These are phyloP conservation scores for Pocota personata DNA, from an alignment of 2,888 invertebrate species.

Conservation along the genomic window DNA sequence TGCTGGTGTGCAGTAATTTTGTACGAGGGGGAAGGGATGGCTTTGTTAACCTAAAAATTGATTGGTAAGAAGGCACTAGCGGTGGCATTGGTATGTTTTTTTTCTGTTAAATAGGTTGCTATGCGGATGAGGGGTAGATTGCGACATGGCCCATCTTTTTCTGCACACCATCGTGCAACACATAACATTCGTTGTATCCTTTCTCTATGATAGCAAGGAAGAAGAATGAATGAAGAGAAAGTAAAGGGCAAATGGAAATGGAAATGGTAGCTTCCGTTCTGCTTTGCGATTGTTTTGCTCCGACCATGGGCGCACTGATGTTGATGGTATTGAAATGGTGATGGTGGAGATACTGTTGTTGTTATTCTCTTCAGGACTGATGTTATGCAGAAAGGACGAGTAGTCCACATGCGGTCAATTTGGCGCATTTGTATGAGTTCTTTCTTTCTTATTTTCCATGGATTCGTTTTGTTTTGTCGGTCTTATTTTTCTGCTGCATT, in stretches of 20 bases:
- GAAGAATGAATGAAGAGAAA: conserved; percentile 57
- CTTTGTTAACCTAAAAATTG: conserved; percentile 70
- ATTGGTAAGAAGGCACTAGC: conserved; percentile 70
- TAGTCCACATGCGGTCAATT: conserved; percentile 69
- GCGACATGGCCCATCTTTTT: conserved; percentile 70
- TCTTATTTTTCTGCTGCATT: conserved; percentile 66
- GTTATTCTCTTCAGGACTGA: conserved; percentile 47
- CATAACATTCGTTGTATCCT: conserved; percentile 52
- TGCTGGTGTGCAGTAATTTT: conserved; percentile 64
- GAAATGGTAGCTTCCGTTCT: conserved; percentile 69
- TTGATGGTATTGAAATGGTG: conserved; percentile 16
- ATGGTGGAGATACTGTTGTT: conserved; percentile 23
- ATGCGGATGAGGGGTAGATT: conserved; percentile 54
- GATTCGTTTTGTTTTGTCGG: conserved; percentile 14
- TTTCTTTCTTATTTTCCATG: conserved; percentile 44
- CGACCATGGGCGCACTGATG: conserved; percentile 53
- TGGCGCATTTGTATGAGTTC: conserved; percentile 60
- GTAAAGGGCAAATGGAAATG: conserved; percentile 68
- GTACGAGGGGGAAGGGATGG: conserved; percentile 54
- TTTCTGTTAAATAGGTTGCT: conserved; percentile 56
- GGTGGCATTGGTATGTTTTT: conserved; percentile 59
- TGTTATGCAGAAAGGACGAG: conserved; percentile 57
- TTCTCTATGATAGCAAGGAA: conserved; percentile 43
- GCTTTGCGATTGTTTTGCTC: conserved; percentile 59
- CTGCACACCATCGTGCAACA: conserved; percentile 48